These are phyloP conservation scores for Reticulitermes lucifugus DNA, from an alignment of 2,888 invertebrate species.

Conservation along the genomic window DNA sequence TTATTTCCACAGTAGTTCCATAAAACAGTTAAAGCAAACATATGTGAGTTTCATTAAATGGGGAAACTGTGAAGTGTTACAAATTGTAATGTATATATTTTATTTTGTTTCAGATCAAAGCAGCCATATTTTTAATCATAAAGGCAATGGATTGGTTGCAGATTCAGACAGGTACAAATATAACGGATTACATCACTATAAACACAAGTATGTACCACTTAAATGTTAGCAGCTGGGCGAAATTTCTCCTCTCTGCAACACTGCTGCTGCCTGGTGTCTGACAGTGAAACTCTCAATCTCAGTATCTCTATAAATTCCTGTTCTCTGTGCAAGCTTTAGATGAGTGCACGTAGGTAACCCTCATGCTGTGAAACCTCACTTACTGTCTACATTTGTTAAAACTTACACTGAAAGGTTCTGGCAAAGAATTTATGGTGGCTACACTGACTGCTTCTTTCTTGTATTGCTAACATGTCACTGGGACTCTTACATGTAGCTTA, in stretches of 20 bases:
- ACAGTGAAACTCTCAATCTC: constrained; percentile 15
- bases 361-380: constrained; percentile 15
- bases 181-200: constrained; percentile 49
- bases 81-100: neutral
- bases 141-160: constrained; percentile 72
- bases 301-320: constrained; percentile 1
- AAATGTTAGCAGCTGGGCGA: constrained; percentile 11
- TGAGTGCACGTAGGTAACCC: neutral
- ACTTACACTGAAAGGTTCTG: too few species aligned
- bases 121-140: constrained; percentile 80
- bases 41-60: neutral
- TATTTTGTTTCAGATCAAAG: constrained; percentile 59
- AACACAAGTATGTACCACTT: constrained; percentile 49
- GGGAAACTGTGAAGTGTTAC: neutral
- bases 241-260: constrained; percentile 34
- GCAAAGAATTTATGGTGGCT: too few species aligned
- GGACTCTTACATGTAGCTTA: too few species aligned
- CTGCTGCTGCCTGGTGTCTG: constrained; percentile 26
- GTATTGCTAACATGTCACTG: too few species aligned
- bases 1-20: too few species aligned
- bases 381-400: neutral
- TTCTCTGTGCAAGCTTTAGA: constrained; percentile 12
- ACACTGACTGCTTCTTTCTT: too few species aligned
- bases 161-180: constrained; percentile 64
- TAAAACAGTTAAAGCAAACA: too few species aligned